Percentiles rank a stretch among this genome's conserved stretches.
phyloP scores from a whole-genome alignment of 2,797 vertebrate species.

The Acipenser transmontanus region DNA sequence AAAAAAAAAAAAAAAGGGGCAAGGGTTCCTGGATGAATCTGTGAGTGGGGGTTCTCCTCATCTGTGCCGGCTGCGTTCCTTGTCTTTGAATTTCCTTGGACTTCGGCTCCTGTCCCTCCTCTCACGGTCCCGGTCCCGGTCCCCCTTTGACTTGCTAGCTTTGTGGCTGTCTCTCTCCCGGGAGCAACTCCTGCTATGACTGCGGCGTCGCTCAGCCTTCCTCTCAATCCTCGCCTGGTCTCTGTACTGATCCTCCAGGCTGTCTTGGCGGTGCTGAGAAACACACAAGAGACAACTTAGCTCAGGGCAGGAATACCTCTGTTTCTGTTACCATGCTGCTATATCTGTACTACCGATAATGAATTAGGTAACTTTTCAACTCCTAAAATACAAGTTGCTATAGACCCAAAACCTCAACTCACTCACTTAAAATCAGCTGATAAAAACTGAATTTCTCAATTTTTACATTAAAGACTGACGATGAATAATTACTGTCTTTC shows the following conservation, averaged over 20 bases:
- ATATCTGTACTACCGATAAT: no score
- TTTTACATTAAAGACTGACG: no score
- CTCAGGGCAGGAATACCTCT: no score
- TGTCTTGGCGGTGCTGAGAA: slow-evolving; percentile 37
- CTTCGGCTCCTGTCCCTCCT: slow-evolving; percentile 70
- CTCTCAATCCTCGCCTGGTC: slow-evolving; percentile 63
- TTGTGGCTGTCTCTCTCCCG: slow-evolving; percentile 57
- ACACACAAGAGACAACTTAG: no score
- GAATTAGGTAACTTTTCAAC: no score
- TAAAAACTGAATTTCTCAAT: no score
- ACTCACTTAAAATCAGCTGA: no score
- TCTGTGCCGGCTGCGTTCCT: slow-evolving; percentile 56
- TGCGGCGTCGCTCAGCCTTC: slow-evolving; percentile 52
- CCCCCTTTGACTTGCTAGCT: slow-evolving; percentile 32
- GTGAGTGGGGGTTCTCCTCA: slow-evolving; percentile 19
- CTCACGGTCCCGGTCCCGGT: slow-evolving; percentile 50
- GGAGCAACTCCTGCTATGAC: slow-evolving; percentile 59
- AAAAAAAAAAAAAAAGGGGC: background rate
- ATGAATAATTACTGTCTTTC: no score
- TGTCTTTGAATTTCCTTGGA: slow-evolving; percentile 76
- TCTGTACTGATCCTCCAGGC: slow-evolving; percentile 48
- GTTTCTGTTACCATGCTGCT: no score
- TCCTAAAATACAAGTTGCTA: no score
- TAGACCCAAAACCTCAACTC: no score
- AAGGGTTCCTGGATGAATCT: background rate